Evolutionary conservation across 1,140 invertebrate genomes (phyloP), one percentile per base, ranked within the genome.

Genomic region (Brevipalpus yothersi): DNA sequence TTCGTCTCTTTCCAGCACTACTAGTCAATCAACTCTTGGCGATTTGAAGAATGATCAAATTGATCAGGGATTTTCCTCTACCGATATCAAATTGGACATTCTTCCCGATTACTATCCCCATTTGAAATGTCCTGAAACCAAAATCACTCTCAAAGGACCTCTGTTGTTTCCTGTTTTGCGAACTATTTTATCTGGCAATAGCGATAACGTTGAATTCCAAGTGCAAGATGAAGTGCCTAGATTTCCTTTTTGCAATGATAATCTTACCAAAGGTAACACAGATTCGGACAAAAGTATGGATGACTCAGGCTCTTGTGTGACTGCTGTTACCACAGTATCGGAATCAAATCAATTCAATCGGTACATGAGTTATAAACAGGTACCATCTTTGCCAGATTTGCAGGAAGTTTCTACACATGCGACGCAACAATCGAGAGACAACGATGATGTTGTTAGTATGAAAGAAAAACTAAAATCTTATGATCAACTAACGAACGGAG

Each of bases 51-150:
- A 31, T 31, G 31, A 31, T 31, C 31, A 31, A 31, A 31, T 15
- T 40, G 53, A 19, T 39, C 58, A 19, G 21, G 40, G 19, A n/a
- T 47, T 19, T 47, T 19, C 45, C 19, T 47, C 45, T 47, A 19
- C 13, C 7, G 19, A 51, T n/a, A 21, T 51, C 10, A 7, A 12
- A 19, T 21, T 62, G 31, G 61, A 62, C 13, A 60, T 62, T 41
- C 41, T 62, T 19, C 53, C 61, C 1, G 61, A 61, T n/a, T 62
- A 62, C 45, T 40, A 61, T 40, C 58, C 61, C 12, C 49, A 60
- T 31, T n/a, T 62, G 19, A 19, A 31, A 17, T 21, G 19, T 21
- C 58, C 61, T 15, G 10, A 42, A 7, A 61, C 57, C 15, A 63
- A 63, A 39, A 61, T 63, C 2, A 63, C 62, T 3, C 4, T 63